Conservation (phyloP, 2,888 invertebrate genomes). For the Ellobium chinense region DNA sequence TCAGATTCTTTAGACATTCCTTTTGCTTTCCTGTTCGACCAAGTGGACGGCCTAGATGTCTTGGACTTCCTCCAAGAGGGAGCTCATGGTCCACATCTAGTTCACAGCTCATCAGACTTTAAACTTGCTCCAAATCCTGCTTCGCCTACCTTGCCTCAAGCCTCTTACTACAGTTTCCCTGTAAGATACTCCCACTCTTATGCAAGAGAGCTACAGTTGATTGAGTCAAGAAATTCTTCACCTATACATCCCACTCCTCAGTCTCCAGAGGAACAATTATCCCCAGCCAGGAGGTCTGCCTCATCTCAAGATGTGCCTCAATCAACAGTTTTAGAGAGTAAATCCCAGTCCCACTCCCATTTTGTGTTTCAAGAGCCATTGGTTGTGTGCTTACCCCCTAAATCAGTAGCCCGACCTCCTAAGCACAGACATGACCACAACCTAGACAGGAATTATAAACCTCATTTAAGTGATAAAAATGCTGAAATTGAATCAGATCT, state of each 20-base stretch:
- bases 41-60: neutral
- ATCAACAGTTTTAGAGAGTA: neutral
- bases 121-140: neutral
- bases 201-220: constrained; percentile 1
- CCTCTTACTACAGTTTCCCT: neutral
- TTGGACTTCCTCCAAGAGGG: neutral
- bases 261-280: neutral
- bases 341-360: neutral
- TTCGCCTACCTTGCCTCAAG: neutral
- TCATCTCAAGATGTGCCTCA: neutral
- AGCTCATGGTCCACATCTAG: neutral
- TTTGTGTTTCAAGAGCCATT: constrained; percentile 18
- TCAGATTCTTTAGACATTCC: constrained; percentile 37
- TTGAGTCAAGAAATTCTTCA: neutral
- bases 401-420: neutral
- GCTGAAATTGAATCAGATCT: neutral
- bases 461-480: constrained; percentile 16
- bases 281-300: no score
- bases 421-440: constrained; percentile 6
- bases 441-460: constrained; percentile 32
- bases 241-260: neutral
- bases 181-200: constrained; percentile 21
- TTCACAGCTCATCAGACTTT: neutral
- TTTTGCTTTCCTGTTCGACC: constrained; percentile 41
- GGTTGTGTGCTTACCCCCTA: constrained; percentile 25